Base-by-base conservation (phyloP, 2,113 vertebrate species). In the Corythoichthys haematopterus region DNA sequence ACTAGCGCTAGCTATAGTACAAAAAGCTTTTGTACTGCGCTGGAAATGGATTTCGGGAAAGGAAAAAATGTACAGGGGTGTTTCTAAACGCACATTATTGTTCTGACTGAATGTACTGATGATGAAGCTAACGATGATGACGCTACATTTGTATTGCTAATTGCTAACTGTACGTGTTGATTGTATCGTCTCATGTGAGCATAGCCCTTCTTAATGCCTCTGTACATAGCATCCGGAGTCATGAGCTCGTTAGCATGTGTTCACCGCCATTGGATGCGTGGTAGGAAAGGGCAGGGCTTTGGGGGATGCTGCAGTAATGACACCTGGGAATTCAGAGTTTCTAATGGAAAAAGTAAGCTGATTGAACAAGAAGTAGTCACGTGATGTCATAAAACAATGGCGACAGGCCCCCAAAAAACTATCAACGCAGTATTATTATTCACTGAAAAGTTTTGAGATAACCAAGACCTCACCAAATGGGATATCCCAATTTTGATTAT, bases 191-290 rank as follows among this genome's bases (percentile, higher is more conserved):
- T 94, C 92, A 92, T 94, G 95, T 98, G 94, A 91, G 80, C 85
- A 86, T 91, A 84, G 93, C 28, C 53, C 53, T 56, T 55, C 53
- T 92, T 93, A 93, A 93, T 93, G 75, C 87, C 68, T 92, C 89
- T 98, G 96, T 98, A 96, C 85, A 97, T 97, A 95, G 88, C 94
- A 93, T 98, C 96, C 92, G 96, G 92, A 94, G 91, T 93, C 91
- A 91, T 91, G 92, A 10, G 11, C 53, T 56, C 33, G 13, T 56
- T 56, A 56, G 52, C 52, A 33, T 10, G 20, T 3, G 20, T 28
- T 53, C 52, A 53, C 52, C 52, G 9, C 52, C 52, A 53, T 10
- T 33, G 51, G 53, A 13, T 33, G 28, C 28, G 28, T 12, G 28
- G 53, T 10, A 35, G 33, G 53, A 56, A 6, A 12, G 53, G 53